These are phyloP conservation scores for Indicator indicator DNA, from an alignment of 2,113 vertebrate genomes.

Conservation along the genomic window DNA sequence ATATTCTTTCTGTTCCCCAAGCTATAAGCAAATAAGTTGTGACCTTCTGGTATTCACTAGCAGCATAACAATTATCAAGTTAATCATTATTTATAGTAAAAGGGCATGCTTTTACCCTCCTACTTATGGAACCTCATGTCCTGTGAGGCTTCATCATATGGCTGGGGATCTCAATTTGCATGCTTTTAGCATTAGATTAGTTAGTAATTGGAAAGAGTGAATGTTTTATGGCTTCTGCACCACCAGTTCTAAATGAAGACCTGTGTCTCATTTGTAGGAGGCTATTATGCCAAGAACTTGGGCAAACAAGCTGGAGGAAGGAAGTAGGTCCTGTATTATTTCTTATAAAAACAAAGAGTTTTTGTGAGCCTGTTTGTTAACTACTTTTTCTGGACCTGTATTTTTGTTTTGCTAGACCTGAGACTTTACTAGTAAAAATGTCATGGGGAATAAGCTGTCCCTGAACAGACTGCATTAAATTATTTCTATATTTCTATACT, in stretches of 20 bases:
- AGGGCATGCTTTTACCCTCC: slow-evolving; percentile 22
- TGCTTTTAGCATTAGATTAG: slow-evolving; percentile 56
- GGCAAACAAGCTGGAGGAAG: not conserved
- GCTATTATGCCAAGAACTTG: not conserved
- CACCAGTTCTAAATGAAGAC: slow-evolving; percentile 42
- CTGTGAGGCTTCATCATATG: slow-evolving; percentile 30
- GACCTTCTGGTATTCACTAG: slow-evolving; percentile 20
- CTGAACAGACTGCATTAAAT: not conserved
- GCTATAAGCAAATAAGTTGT: slow-evolving; percentile 32
- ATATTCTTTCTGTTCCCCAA: slow-evolving; percentile 38
- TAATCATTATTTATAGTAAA: slow-evolving; percentile 48
- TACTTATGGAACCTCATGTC: slow-evolving; percentile 22
- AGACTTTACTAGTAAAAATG: not conserved
- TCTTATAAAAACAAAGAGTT: not conserved
- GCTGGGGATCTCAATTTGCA: slow-evolving; percentile 48
- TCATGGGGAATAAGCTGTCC: not conserved
- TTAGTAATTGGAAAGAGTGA: slow-evolving; percentile 42
- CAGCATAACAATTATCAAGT: slow-evolving; percentile 37
- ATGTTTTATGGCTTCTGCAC: slow-evolving; percentile 35
- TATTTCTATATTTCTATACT: not conserved
- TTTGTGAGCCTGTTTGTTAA: not conserved
- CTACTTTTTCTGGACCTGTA: not conserved
- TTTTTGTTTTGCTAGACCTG: not conserved
- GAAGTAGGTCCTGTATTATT: not conserved
- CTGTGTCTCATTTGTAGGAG: slow-evolving; percentile 18